Percentiles rank a stretch among this genome's conserved stretches.
Evolutionary conservation across 2,113 vertebrate genomes (phyloP).

Genomic region (Gobio gobio): DNA sequence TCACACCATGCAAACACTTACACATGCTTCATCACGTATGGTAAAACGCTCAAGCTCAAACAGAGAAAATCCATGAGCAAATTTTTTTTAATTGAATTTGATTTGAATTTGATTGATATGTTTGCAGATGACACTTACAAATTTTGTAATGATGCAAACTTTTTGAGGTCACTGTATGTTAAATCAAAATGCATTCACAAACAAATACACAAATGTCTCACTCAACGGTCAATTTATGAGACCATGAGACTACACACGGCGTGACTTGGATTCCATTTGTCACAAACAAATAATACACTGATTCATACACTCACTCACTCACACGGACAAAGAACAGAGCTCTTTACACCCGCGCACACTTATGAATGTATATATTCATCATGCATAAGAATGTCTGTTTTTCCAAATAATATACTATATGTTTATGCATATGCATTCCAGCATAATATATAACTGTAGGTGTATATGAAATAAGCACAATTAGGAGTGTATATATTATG

Average conservation of each 20-base stretch:
- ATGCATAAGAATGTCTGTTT: slow-evolving; percentile 34
- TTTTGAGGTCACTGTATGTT: neutral
- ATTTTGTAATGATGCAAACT: neutral
- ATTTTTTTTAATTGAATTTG: too few species aligned
- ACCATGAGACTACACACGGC: slow-evolving; percentile 3
- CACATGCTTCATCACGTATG: slow-evolving; percentile 15
- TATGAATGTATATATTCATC: slow-evolving; percentile 50
- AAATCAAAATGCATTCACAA: slow-evolving; percentile 18
- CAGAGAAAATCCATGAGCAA: neutral
- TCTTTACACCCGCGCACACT: slow-evolving; percentile 28
- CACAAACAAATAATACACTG: slow-evolving; percentile 29
- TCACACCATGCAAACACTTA: neutral
- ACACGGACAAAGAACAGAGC: neutral
- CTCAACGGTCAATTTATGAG: slow-evolving; percentile 7
- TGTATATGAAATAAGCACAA: slow-evolving; percentile 38
- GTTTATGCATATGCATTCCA: slow-evolving; percentile 33
- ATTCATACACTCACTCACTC: slow-evolving; percentile 2
- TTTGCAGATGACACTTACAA: too few species aligned
- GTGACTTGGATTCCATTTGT: slow-evolving; percentile 16
- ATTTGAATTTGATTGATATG: too few species aligned
- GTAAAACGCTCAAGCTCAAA: neutral
- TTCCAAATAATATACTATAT: slow-evolving; percentile 32
- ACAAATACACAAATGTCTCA: slow-evolving; percentile 15
- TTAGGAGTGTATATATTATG: slow-evolving; percentile 53
- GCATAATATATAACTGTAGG: slow-evolving; percentile 7